These are phyloP conservation scores for Hemicentrotus pulcherrimus DNA, from an alignment of 35 echinoderm and acorn worm species.

Conservation along the genomic window DNA sequence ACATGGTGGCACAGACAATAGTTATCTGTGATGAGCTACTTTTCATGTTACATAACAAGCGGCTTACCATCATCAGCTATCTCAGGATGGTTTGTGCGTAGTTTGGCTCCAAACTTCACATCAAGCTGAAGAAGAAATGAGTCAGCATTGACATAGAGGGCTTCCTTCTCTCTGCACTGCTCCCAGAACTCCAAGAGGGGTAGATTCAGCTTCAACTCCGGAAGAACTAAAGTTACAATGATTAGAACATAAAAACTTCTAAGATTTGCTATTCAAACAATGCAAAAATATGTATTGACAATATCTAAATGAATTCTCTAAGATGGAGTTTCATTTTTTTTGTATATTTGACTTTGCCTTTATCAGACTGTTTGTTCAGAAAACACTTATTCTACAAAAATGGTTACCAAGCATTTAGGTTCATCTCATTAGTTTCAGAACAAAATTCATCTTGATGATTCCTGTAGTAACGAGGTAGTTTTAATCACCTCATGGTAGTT, in stretches of 20 bases:
- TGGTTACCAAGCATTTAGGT: no score
- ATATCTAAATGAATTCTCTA: neutral
- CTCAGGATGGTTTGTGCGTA: constrained; percentile 88
- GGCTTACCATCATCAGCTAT: constrained; percentile 96
- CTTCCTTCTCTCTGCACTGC: constrained; percentile 77
- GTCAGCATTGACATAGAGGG: constrained; percentile 88
- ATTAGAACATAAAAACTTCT: neutral
- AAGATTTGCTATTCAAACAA: neutral
- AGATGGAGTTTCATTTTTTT: neutral
- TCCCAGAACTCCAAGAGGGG: constrained; percentile 86
- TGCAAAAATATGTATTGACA: neutral
- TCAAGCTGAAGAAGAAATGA: constrained; percentile 87
- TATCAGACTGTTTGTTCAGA: no score
- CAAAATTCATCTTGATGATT: no score
- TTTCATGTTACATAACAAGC: neutral
- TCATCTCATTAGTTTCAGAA: no score
- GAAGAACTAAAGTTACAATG: constrained; percentile 63
- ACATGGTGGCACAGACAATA: neutral
- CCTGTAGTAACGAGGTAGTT: no score
- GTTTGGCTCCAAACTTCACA: constrained; percentile 91
- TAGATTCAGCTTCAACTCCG: constrained; percentile 89
- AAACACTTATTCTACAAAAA: no score
- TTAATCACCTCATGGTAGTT: no score
- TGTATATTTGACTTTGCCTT: neutral
- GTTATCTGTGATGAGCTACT: neutral